These are phyloP conservation scores for Tetrax tetrax DNA, from an alignment of 2,113 vertebrate genomes.

Conservation along the genomic window DNA sequence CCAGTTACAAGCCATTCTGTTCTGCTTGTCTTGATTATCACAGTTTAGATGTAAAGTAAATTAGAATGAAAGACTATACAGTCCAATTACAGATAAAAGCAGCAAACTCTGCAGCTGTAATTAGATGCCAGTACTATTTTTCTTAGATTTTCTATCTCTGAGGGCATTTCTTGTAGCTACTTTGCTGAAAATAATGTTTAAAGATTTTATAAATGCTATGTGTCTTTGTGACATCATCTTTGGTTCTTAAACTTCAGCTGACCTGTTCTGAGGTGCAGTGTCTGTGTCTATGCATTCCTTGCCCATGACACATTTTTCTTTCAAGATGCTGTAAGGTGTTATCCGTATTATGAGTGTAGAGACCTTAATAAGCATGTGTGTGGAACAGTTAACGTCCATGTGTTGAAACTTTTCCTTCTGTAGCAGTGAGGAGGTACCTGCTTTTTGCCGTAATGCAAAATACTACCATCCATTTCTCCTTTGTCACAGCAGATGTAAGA, in stretches of 20 bases:
- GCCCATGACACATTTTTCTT: neutral
- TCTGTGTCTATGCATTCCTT: neutral
- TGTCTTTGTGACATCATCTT: conserved; percentile 48
- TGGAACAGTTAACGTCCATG: neutral
- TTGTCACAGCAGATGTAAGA: neutral
- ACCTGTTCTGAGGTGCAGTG: neutral
- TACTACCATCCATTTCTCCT: neutral
- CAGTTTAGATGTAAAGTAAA: conserved; percentile 99
- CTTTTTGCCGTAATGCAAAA: neutral
- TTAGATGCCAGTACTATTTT: conserved; percentile 97
- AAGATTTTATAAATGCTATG: conserved; percentile 61
- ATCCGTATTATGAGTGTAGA: neutral
- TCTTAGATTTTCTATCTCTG: conserved; percentile 87
- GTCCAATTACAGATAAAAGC: conserved; percentile 99
- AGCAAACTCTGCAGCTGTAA: conserved; percentile 96
- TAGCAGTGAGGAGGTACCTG: neutral
- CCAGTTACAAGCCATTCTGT: conserved; percentile 98
- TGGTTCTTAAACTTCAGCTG: conserved; percentile 13
- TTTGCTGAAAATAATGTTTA: conserved; percentile 73
- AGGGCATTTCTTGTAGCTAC: conserved; percentile 78
- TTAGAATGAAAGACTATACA: conserved; percentile 99
- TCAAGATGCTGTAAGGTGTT: neutral
- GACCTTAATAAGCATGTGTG: neutral
- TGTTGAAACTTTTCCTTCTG: neutral
- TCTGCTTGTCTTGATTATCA: conserved; percentile 99